phyloP scores from a whole-genome alignment of 2,888 invertebrate genomes.

The Drosophila algonquin region DNA sequence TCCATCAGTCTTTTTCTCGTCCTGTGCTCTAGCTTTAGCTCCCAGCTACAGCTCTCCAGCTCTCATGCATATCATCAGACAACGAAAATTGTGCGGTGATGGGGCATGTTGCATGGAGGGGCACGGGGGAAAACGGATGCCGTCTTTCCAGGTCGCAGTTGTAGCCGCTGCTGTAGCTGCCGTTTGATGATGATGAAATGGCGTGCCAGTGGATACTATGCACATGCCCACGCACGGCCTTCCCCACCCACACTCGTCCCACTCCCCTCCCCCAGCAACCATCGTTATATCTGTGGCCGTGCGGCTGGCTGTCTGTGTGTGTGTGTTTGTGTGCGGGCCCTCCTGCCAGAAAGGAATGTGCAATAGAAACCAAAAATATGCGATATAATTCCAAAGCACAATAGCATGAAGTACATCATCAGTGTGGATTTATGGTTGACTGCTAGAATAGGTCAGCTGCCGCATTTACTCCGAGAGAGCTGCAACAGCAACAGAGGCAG shows the following conservation, averaged over 20 bases:
- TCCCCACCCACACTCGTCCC: neutral
- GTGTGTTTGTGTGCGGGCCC: slow-evolving; percentile 4
- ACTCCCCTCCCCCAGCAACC: neutral
- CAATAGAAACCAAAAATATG: slow-evolving; percentile 80
- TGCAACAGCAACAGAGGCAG: slow-evolving; percentile 8
- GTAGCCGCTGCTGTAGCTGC: slow-evolving; percentile 49
- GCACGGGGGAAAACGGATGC: slow-evolving; percentile 25
- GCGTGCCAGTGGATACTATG: slow-evolving; percentile 66
- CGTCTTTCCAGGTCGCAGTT: slow-evolving; percentile 55
- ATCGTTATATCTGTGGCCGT: neutral
- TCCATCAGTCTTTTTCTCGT: slow-evolving; percentile 3
- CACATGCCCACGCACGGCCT: slow-evolving; percentile 31
- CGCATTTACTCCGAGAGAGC: slow-evolving; percentile 66
- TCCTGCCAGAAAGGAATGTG: slow-evolving; percentile 76
- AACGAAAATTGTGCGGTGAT: slow-evolving; percentile 59
- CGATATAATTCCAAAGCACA: slow-evolving; percentile 80
- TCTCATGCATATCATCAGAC: slow-evolving; percentile 72
- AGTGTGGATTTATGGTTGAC: slow-evolving; percentile 82
- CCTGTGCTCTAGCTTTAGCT: too few relatives aligned
- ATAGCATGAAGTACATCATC: slow-evolving; percentile 81
- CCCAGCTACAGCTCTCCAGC: neutral
- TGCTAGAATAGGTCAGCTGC: slow-evolving; percentile 81
- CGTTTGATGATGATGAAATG: slow-evolving; percentile 79
- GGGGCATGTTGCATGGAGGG: neutral
- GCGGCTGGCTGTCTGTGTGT: slow-evolving; percentile 22